Percentiles rank a stretch among this genome's conserved stretches.
These are phyloP conservation scores for Listronotus bonariensis DNA, from an alignment of 1,140 invertebrate species.

Conservation along the genomic window DNA sequence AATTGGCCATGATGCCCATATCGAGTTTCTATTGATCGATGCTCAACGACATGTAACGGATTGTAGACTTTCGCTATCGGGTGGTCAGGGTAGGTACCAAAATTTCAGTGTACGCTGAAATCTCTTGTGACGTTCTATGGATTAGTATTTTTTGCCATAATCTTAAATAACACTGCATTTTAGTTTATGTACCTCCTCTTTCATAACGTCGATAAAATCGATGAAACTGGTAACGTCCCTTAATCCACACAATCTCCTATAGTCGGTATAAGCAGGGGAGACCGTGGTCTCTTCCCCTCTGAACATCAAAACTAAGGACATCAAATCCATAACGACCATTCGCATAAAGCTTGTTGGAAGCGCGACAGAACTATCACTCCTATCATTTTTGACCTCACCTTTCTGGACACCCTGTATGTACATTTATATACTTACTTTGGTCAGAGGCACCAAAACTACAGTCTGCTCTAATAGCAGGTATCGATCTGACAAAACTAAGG, in stretches of 20 bases:
- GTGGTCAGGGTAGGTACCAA: too few relatives aligned
- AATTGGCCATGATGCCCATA: too few relatives aligned
- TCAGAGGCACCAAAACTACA: constrained; percentile 82
- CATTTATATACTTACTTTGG: constrained; percentile 76
- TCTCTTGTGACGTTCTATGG: too few relatives aligned
- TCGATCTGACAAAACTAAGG: constrained; percentile 81
- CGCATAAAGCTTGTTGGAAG: constrained; percentile 39
- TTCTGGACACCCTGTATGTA: too few relatives aligned
- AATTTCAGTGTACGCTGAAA: too few relatives aligned
- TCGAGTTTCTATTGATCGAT: too few relatives aligned
- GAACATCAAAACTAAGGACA: constrained; percentile 59
- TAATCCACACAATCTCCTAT: constrained; percentile 59
- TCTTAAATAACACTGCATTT: too few relatives aligned
- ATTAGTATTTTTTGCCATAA: too few relatives aligned
- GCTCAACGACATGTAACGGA: too few relatives aligned
- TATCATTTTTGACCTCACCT: too few relatives aligned
- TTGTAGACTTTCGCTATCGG: too few relatives aligned
- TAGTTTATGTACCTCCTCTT: constrained; percentile 60
- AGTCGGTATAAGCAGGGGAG: constrained; percentile 63
- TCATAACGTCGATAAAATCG: constrained; percentile 76
- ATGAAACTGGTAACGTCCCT: constrained; percentile 60
- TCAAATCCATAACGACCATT: constrained; percentile 55
- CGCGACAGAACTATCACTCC: too few relatives aligned
- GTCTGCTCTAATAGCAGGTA: constrained; percentile 72
- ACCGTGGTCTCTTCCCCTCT: constrained; percentile 71